A percentile compares a stretch with the other conserved stretches of the same genome.
Conservation (phyloP, 2,888 invertebrate genomes). For the Bombyx huttoni region DNA sequence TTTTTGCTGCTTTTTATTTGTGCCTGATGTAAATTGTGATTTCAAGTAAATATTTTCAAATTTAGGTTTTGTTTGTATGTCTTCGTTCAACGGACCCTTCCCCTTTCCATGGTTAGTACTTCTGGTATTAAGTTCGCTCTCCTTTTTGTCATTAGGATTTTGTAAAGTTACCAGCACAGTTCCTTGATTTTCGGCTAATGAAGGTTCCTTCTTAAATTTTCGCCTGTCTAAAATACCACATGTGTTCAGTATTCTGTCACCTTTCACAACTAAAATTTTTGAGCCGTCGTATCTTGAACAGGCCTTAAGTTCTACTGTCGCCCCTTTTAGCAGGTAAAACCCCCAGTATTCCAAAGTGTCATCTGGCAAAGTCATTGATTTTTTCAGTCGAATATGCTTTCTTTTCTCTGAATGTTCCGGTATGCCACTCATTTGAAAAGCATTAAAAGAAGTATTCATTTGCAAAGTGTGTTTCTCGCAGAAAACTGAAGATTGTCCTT, state of each 20-base stretch:
- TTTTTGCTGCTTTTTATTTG: slow-evolving; percentile 13
- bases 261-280: slow-evolving; percentile 85
- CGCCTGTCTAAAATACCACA: slow-evolving; percentile 84
- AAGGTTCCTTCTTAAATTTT: slow-evolving; percentile 75
- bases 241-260: slow-evolving; percentile 81
- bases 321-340: slow-evolving; percentile 85
- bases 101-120: slow-evolving; percentile 4
- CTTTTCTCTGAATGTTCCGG: slow-evolving; percentile 79
- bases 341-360: slow-evolving; percentile 92
- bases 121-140: slow-evolving; percentile 6
- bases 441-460: slow-evolving; percentile 82
- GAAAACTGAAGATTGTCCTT: slow-evolving; percentile 87
- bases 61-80: slow-evolving; percentile 1
- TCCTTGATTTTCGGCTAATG: slow-evolving; percentile 72
- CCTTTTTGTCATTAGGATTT: slow-evolving; percentile 28
- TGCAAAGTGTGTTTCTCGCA: slow-evolving; percentile 83
- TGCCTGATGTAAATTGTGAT: slow-evolving; percentile 1
- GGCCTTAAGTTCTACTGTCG: slow-evolving; percentile 81
- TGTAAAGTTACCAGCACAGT: slow-evolving; percentile 62
- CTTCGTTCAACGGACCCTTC: slow-evolving; percentile 6
- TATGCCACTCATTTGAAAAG: slow-evolving; percentile 79
- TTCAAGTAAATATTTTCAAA: slow-evolving; percentile 1
- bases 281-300: slow-evolving; percentile 87
- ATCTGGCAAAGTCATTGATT: slow-evolving; percentile 86
- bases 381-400: slow-evolving; percentile 83